These are phyloP conservation scores for Emmelina monodactyla DNA, from an alignment of 2,888 invertebrate species.

Conservation along the genomic window DNA sequence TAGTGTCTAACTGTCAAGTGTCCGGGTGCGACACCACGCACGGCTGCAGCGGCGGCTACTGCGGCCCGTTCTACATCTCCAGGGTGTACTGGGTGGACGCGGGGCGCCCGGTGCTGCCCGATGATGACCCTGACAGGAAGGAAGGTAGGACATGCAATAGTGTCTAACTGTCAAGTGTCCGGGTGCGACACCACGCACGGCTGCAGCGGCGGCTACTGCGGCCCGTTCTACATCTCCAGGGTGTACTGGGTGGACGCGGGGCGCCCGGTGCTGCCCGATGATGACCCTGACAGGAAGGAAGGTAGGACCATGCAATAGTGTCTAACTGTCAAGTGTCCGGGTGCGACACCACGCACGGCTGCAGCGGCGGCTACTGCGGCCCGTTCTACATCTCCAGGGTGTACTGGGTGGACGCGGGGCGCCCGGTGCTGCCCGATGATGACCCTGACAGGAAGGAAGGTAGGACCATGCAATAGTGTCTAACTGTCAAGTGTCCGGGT, in stretches of 20 bases:
- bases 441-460: conserved; percentile 55
- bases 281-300: conserved; percentile 57
- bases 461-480: too few species aligned
- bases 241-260: conserved; percentile 73
- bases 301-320: too few species aligned
- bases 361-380: conserved; percentile 68
- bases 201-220: conserved; percentile 68
- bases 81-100: conserved; percentile 72
- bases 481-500: conserved; percentile 68
- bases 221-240: conserved; percentile 69
- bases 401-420: conserved; percentile 72
- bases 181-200: conserved; percentile 60
- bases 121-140: conserved; percentile 60
- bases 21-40: conserved; percentile 60
- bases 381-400: conserved; percentile 69
- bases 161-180: conserved; percentile 68
- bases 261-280: conserved; percentile 63
- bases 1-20: too few species aligned
- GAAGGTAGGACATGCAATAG: conserved; percentile 46
- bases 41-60: conserved; percentile 65
- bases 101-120: conserved; percentile 63
- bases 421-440: conserved; percentile 65
- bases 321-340: conserved; percentile 68
- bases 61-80: conserved; percentile 71
- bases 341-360: conserved; percentile 61